A percentile compares a stretch with the other conserved stretches of the same genome.
Conservation (phyloP, 2,113 vertebrate species). For the Zeus faber region DNA sequence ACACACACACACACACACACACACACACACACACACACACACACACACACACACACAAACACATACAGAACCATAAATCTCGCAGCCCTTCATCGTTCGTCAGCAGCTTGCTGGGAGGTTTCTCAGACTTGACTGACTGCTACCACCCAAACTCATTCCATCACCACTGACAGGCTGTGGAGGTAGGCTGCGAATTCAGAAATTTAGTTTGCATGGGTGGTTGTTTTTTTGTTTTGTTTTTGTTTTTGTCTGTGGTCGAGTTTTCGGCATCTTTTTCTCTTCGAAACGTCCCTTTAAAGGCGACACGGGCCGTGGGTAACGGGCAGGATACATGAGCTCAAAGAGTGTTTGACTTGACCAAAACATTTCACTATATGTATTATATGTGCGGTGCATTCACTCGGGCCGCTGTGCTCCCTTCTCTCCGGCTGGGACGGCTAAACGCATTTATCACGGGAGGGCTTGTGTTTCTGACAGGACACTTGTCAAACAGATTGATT, state of each 20-base stretch:
- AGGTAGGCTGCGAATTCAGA: too few species aligned
- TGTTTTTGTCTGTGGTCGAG: too few species aligned
- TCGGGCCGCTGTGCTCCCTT: too few species aligned
- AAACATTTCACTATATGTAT: conserved; percentile 18
- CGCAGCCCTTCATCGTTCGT: not conserved
- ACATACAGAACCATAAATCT: not conserved
- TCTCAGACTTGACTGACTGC: conserved; percentile 47
- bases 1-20: not conserved
- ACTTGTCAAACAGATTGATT: conserved; percentile 35
- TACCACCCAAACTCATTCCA: conserved; percentile 40
- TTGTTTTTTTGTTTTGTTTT: too few species aligned
- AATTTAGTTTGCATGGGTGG: too few species aligned
- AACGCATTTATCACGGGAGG: conserved; percentile 35
- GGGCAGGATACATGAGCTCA: too few species aligned
- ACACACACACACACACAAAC: not conserved
- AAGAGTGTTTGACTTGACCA: too few species aligned
- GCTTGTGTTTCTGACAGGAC: conserved; percentile 14
- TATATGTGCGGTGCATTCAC: conserved; percentile 24
- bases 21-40: not conserved
- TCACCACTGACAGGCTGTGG: conserved; percentile 28
- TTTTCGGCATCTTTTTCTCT: too few species aligned
- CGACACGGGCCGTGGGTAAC: too few species aligned
- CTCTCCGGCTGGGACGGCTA: conserved; percentile 18
- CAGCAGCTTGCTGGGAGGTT: conserved; percentile 36
- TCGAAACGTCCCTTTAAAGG: too few species aligned